These are phyloP conservation scores for Aurelia sp. DNA, from an alignment of 30 jellyfish, hydroid and myxozoan species.

Conservation along the genomic window DNA sequence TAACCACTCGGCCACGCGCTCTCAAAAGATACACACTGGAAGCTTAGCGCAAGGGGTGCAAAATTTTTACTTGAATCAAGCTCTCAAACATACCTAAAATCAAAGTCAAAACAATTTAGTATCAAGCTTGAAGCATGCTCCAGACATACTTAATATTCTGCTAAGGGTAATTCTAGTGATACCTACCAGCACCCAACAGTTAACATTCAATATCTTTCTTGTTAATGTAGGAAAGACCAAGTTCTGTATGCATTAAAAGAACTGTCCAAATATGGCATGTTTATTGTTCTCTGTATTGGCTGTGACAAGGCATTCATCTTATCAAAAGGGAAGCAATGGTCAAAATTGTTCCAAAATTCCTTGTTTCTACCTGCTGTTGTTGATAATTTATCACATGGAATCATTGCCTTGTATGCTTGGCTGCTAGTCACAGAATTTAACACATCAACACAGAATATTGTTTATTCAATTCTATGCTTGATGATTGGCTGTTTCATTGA, in stretches of 20 bases:
- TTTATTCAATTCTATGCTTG: slow-evolving; percentile 43
- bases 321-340: not conserved
- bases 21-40: no score
- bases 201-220: no score
- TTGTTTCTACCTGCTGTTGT: slow-evolving; percentile 21
- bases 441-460: not conserved
- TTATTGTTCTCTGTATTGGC: slow-evolving; percentile 21
- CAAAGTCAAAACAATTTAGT: no score
- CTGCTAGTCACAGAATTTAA: slow-evolving; percentile 47
- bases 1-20: no score
- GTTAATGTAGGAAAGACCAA: not conserved
- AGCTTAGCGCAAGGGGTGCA: no score
- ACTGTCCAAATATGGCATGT: not conserved
- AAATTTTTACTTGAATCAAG: no score
- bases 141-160: no score
- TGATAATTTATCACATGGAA: slow-evolving; percentile 81
- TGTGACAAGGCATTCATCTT: slow-evolving; percentile 17
- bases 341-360: not conserved
- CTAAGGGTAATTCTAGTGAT: no score
- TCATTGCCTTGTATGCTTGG: slow-evolving; percentile 84
- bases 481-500: slow-evolving; percentile 61
- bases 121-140: no score
- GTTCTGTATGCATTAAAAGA: not conserved
- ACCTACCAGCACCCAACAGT: no score
- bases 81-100: no score